Percentiles rank a stretch among this genome's conserved stretches.
Evolutionary conservation across 2,888 invertebrate genomes (phyloP).

Genomic region (Criorhina ranunculi): DNA sequence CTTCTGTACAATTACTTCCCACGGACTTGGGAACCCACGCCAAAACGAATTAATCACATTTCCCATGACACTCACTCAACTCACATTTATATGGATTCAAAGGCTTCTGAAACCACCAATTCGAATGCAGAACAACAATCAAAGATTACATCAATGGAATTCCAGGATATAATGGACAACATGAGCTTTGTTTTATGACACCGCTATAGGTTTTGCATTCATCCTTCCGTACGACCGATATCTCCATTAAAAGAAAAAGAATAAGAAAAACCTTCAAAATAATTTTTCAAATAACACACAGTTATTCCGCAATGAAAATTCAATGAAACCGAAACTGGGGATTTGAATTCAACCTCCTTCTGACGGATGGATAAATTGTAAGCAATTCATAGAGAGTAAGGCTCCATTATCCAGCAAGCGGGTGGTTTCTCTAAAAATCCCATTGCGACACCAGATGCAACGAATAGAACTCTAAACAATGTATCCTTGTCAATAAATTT

Average conservation of each 20-base stretch:
- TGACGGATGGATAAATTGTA: not conserved
- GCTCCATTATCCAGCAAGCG: constrained; percentile 27
- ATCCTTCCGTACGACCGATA: not conserved
- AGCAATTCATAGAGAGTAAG: constrained; percentile 20
- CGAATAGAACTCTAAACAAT: constrained; percentile 50
- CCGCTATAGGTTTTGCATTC: constrained; percentile 10
- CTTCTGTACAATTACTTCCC: not conserved
- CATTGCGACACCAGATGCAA: constrained; percentile 68
- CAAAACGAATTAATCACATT: not conserved
- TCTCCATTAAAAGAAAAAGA: not conserved
- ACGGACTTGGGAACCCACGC: not conserved
- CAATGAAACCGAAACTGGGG: constrained; percentile 40
- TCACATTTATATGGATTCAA: not conserved
- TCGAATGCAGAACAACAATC: constrained; percentile 18
- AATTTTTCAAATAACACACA: constrained; percentile 23
- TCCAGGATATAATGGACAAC: constrained; percentile 14
- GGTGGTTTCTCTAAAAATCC: constrained; percentile 39
- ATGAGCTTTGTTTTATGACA: constrained; percentile 17
- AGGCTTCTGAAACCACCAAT: constrained; percentile 1
- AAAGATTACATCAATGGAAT: not conserved
- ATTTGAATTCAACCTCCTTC: not conserved
- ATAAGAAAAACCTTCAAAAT: not conserved
- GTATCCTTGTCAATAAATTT: constrained; percentile 74
- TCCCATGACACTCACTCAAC: not conserved
- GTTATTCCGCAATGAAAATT: constrained; percentile 37